Evolutionary conservation across 64 coral and sea anemone species (phyloP), one percentile per base, ranked within the genome.

Genomic region (Anthopleura sola): DNA sequence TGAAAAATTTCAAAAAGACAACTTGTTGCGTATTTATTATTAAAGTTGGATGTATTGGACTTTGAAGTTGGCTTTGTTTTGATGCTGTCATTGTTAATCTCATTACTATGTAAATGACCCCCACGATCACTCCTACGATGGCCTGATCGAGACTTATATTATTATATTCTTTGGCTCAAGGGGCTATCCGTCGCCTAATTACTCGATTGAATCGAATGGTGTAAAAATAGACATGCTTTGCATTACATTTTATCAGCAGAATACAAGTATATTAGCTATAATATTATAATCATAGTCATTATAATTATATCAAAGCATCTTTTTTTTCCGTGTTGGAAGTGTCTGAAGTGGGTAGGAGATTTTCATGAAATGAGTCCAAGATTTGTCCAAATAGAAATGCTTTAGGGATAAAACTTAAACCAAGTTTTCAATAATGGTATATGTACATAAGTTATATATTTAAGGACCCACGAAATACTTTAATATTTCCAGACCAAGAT

Each of bases 91-190:
- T 34, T 66, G 60, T 66, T 71, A 6, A 71, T 34, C 6, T 71
- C 29, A 71, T 71, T 71, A 71, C n/a, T 71, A 71, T 71, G 26
- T 13, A 34, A 71, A 71, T 71, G 24, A 71, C n/a, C 58, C 58
- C 28, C 34, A 32, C 6, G 1, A 71, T 71, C 10, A 71, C n/a
- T 23, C 58, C 28, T 71, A 32, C 6, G 1, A 66, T 71, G 10
- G 66, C 31, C n/a, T 71, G 66, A 36, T 71, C 29, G 66, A 15
- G 28, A 71, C 66, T 12, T 48, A 48, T 0, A 16, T 20, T 21
- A 58, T 11, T 26, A 5, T 26, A 62, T 62, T 62, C 21, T 62
- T 26, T n/a, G n/a, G 55, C 23, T n/a, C 58, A 62, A 28, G n/a
- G 16, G 24, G 58, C 50, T 53, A 15, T 53, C 50, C 50, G 11